phyloP scores from a whole-genome alignment of 2,113 vertebrate genomes.

The Mesoclemmys tuberculata region DNA sequence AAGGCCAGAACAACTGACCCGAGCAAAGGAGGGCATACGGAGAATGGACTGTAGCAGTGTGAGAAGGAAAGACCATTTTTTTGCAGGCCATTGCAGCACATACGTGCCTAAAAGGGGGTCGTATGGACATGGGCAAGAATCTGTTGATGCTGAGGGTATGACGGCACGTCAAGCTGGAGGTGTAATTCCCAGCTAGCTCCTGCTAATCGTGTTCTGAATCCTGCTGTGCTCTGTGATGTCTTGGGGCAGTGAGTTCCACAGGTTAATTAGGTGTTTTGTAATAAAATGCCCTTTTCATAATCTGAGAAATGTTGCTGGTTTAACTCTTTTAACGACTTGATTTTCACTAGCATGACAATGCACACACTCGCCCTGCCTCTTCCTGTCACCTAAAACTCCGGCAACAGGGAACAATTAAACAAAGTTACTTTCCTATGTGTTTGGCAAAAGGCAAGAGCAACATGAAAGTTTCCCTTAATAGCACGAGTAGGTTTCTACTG shows the following conservation, averaged over 20 bases:
- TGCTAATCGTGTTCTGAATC: not conserved
- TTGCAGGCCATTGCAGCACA: too few relatives aligned
- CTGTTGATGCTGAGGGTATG: not conserved
- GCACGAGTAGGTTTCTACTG: constrained; percentile 54
- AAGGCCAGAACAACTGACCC: not conserved
- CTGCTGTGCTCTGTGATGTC: not conserved
- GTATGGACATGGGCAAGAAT: not conserved
- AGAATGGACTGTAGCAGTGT: not conserved
- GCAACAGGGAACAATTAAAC: constrained; percentile 33
- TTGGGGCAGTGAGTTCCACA: not conserved
- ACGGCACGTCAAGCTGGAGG: not conserved
- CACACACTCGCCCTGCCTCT: not conserved
- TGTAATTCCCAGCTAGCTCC: not conserved
- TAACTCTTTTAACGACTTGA: not conserved
- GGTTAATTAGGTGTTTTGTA: not conserved
- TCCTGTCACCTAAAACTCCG: not conserved
- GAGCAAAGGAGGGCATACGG: fast-evolving
- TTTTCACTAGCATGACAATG: not conserved
- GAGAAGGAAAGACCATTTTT: not conserved
- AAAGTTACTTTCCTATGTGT: not conserved
- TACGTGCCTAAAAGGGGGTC: not conserved
- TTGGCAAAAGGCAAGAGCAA: constrained; percentile 34
- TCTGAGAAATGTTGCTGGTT: not conserved
- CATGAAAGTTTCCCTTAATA: constrained; percentile 19
- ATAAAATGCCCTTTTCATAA: not conserved